phyloP scores from a whole-genome alignment of 1,140 invertebrate species.

The Pseudoatta argentina region DNA sequence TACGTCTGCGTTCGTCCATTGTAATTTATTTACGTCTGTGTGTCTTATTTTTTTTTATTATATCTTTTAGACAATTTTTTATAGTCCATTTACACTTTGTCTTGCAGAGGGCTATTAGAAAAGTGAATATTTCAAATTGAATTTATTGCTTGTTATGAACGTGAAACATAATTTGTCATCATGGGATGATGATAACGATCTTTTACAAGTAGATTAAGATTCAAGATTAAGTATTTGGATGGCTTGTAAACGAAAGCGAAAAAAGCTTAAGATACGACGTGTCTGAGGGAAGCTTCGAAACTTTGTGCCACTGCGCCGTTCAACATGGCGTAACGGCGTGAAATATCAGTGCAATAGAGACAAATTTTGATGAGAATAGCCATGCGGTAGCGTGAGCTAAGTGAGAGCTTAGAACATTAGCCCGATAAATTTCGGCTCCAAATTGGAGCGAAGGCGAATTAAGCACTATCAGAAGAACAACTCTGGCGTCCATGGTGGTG shows the following conservation, averaged over 20 bases:
- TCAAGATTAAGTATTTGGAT: slow-evolving; percentile 77
- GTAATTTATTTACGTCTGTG: not conserved
- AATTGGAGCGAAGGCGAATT: slow-evolving; percentile 41
- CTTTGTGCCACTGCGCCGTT: slow-evolving; percentile 49
- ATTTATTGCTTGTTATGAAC: slow-evolving; percentile 28
- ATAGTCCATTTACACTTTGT: slow-evolving; percentile 7
- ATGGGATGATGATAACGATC: slow-evolving; percentile 32
- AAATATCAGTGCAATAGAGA: slow-evolving; percentile 19
- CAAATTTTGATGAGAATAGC: slow-evolving; percentile 51
- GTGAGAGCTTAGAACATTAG: slow-evolving; percentile 69
- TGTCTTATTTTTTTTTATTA: not conserved
- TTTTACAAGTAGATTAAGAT: slow-evolving; percentile 49
- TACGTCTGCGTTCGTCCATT: slow-evolving; percentile 41
- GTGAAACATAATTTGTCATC: slow-evolving; percentile 9
- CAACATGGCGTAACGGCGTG: slow-evolving; percentile 71
- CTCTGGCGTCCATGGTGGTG: slow-evolving; percentile 75
- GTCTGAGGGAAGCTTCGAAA: slow-evolving; percentile 36
- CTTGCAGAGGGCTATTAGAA: slow-evolving; percentile 2
- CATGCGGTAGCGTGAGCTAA: slow-evolving; percentile 76
- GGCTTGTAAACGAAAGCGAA: slow-evolving; percentile 85
- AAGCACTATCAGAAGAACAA: slow-evolving; percentile 70
- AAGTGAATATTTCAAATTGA: slow-evolving; percentile 22
- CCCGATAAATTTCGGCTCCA: slow-evolving; percentile 47
- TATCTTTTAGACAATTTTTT: not conserved
- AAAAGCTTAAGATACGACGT: slow-evolving; percentile 76